Percentiles rank a stretch among this genome's conserved stretches.
phyloP scores from a whole-genome alignment of 1,140 invertebrate species.

The Eupeodes corollae region DNA sequence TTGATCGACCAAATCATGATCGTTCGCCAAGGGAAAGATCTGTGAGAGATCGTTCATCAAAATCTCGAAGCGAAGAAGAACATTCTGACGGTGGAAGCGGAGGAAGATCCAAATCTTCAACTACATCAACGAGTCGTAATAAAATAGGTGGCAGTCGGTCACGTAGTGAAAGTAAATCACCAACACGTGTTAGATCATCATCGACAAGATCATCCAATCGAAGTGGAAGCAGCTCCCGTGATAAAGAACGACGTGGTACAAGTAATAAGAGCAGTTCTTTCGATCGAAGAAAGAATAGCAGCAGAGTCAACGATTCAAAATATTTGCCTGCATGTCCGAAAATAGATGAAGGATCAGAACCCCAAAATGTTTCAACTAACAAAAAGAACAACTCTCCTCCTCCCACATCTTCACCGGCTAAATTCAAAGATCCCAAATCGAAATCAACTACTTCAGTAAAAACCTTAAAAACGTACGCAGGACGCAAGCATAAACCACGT shows the following conservation, averaged over 20 bases:
- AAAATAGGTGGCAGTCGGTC: background rate
- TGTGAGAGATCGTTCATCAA: no score
- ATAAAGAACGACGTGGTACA: no score
- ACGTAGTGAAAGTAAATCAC: no score
- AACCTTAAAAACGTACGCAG: conserved; percentile 36
- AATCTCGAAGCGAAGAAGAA: no score
- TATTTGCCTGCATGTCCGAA: no score
- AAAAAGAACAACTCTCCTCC: background rate
- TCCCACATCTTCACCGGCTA: background rate
- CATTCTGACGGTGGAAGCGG: background rate
- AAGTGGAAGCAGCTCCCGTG: background rate
- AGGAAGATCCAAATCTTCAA: background rate
- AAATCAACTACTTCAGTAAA: conserved; percentile 49
- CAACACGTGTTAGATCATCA: background rate
- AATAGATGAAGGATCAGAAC: no score
- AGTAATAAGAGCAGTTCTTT: no score
- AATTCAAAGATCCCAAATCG: conserved; percentile 54
- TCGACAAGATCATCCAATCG: background rate
- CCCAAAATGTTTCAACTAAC: no score
- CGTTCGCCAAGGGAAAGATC: conserved; percentile 6
- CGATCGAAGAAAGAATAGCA: no score
- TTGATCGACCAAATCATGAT: conserved; percentile 12
- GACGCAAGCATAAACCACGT: no score
- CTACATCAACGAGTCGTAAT: background rate
- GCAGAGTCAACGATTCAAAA: no score